phyloP scores from a whole-genome alignment of 1,140 invertebrate species.

The Asbolus verrucosus region DNA sequence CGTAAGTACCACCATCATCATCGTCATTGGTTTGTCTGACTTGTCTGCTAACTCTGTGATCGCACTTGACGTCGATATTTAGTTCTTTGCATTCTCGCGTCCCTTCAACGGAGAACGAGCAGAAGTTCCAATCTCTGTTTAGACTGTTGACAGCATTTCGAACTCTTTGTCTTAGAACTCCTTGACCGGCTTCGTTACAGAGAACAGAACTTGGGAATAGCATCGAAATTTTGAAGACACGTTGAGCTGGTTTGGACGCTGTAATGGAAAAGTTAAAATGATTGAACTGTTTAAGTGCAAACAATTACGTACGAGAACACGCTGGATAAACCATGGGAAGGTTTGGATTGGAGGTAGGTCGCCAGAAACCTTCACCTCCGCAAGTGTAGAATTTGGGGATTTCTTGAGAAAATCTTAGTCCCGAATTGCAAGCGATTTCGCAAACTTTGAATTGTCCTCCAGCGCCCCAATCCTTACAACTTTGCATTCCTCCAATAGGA shows the following conservation, averaged over 20 bases:
- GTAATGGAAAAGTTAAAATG: conserved; percentile 59
- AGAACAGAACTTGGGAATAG: conserved; percentile 93
- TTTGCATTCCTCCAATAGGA: conserved; percentile 89
- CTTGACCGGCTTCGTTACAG: conserved; percentile 94
- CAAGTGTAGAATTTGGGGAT: conserved; percentile 97
- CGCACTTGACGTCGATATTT: conserved; percentile 90
- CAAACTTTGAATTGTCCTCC: conserved; percentile 95
- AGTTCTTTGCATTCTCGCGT: conserved; percentile 87
- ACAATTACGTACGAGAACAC: conserved; percentile 87
- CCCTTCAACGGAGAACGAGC: conserved; percentile 88
- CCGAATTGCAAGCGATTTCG: conserved; percentile 88
- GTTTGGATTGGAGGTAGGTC: conserved; percentile 84
- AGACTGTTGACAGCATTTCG: conserved; percentile 88
- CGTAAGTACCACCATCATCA: conserved; percentile 79
- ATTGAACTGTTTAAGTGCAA: too few species aligned
- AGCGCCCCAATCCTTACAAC: conserved; percentile 95
- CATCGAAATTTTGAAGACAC: conserved; percentile 93
- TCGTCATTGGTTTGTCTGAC: conserved; percentile 72
- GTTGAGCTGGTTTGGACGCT: conserved; percentile 86
- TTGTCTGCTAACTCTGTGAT: conserved; percentile 77
- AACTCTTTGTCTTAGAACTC: conserved; percentile 88
- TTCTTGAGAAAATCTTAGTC: conserved; percentile 88
- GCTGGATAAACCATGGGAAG: conserved; percentile 89
- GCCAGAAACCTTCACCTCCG: conserved; percentile 96
- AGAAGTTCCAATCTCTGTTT: conserved; percentile 95